Conservation (phyloP, 2,113 vertebrate species). For the Anoura caudifer region DNA sequence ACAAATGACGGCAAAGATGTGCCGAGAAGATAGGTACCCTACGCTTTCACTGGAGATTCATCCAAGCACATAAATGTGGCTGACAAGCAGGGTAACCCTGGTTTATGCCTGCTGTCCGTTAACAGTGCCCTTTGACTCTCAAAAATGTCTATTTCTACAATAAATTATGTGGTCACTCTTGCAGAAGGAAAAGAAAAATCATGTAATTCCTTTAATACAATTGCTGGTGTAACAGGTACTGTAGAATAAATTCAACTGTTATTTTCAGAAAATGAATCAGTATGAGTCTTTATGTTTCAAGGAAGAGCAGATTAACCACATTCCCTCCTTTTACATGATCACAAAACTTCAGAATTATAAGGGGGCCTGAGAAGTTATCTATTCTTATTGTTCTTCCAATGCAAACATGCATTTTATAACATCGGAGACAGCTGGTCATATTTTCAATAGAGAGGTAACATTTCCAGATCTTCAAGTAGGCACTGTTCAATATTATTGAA, state of each 20-base stretch:
- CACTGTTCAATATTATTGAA: not conserved
- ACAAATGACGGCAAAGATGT: not conserved
- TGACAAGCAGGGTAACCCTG: not conserved
- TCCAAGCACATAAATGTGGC: not conserved
- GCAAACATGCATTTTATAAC: not conserved
- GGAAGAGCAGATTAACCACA: not conserved
- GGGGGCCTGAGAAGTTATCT: not conserved
- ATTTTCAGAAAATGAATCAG: not conserved
- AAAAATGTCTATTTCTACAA: not conserved
- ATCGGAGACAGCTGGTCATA: not conserved
- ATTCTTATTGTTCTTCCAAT: not conserved
- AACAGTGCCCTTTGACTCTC: not conserved
- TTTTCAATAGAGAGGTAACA: not conserved
- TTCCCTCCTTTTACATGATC: not conserved
- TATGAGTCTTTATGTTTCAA: slow-evolving; percentile 15
- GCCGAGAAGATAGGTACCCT: not conserved
- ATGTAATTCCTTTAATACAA: not conserved
- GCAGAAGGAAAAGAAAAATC: not conserved
- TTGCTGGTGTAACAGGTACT: not conserved
- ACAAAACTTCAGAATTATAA: slow-evolving; percentile 11
- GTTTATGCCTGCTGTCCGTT: not conserved
- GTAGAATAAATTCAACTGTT: not conserved
- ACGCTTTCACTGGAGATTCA: not conserved
- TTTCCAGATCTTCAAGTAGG: not conserved
- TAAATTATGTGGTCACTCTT: not conserved